phyloP scores from a whole-genome alignment of 2,888 invertebrate species.

The Lydus trimaculatus region DNA sequence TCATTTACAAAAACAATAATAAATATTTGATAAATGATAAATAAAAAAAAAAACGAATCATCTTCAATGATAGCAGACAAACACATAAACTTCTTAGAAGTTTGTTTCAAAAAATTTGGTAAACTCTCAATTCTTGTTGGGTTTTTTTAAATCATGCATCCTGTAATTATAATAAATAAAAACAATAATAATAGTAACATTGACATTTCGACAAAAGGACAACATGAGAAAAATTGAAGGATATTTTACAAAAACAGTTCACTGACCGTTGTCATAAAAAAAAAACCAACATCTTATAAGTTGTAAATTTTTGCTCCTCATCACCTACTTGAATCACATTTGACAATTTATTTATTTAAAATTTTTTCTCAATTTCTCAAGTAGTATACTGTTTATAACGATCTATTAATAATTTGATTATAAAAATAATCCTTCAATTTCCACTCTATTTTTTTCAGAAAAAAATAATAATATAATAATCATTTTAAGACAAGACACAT shows the following conservation, averaged over 20 bases:
- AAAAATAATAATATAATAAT: neutral
- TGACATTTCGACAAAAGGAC: slow-evolving; percentile 1
- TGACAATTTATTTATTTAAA: neutral
- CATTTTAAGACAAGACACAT: slow-evolving; percentile 16
- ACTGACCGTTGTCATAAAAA: neutral
- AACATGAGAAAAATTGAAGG: neutral
- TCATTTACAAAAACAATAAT: slow-evolving; percentile 18
- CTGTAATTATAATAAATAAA: neutral
- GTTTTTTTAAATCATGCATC: neutral
- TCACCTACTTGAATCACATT: neutral
- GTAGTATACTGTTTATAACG: neutral
- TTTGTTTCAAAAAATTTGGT: neutral
- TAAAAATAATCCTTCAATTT: neutral
- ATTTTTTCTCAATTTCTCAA: neutral
- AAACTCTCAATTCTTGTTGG: neutral
- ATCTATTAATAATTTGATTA: neutral
- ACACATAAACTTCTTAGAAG: neutral
- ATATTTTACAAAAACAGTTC: neutral
- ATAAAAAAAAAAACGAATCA: slow-evolving; percentile 16
- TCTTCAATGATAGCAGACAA: neutral
- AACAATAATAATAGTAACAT: neutral
- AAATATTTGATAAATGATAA: neutral
- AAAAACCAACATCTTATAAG: neutral
- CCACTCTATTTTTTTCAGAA: no score
- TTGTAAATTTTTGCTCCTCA: no score